Conservation (phyloP, 2,113 vertebrate species). For the Erythrolamprus reginae region DNA sequence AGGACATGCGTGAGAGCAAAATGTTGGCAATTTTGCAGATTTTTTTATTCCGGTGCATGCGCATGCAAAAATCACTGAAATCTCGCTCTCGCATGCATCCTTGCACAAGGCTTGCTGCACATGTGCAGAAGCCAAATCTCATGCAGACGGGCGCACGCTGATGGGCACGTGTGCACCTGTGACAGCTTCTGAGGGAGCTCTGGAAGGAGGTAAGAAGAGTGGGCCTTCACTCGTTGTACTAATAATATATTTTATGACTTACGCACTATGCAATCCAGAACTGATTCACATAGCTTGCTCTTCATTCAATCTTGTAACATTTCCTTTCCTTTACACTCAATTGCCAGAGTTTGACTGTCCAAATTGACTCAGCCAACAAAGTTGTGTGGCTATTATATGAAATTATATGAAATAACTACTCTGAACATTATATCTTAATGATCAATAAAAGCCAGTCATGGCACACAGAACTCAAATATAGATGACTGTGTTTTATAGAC, state of each 20-base stretch:
- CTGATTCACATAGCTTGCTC: background rate
- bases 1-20: no score
- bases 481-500: background rate
- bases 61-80: no score
- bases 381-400: background rate
- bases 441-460: background rate
- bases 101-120: no score
- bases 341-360: background rate
- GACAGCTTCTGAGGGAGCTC: no score
- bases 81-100: no score
- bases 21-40: no score
- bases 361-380: background rate
- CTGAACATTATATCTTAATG: background rate
- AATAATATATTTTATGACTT: background rate
- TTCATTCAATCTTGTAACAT: background rate
- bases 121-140: no score
- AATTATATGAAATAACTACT: background rate
- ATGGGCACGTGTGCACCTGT: no score
- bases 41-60: no score
- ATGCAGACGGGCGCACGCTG: no score
- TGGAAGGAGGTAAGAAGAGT: no score
- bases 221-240: no score
- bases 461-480: background rate
- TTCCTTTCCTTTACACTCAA: background rate
- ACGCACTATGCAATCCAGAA: background rate